A percentile compares a stretch with the other conserved stretches of the same genome.
These are phyloP conservation scores for Leptosomus discolor DNA, from an alignment of 2,113 vertebrate genomes.

Conservation along the genomic window DNA sequence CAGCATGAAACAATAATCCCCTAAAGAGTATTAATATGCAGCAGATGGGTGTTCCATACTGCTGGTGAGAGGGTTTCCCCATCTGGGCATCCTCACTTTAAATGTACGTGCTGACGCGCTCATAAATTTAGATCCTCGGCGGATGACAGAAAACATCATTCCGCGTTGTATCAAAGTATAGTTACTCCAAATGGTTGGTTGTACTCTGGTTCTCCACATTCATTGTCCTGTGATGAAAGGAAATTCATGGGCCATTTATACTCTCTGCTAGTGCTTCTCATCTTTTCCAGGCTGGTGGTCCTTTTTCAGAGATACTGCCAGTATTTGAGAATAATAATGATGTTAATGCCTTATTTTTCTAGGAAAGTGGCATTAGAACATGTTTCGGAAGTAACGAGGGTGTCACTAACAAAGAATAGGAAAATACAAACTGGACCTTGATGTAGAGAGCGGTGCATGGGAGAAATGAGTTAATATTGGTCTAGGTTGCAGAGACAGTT, in stretches of 20 bases:
- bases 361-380: not conserved
- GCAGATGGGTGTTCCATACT: slow-evolving; percentile 36
- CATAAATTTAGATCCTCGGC: slow-evolving; percentile 19
- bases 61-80: slow-evolving; percentile 35
- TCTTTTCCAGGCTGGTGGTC: not conserved
- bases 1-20: slow-evolving; percentile 47
- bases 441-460: rapidly evolving
- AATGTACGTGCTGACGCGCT: not conserved
- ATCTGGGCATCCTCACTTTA: slow-evolving; percentile 21
- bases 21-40: slow-evolving; percentile 12
- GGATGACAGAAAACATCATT: slow-evolving; percentile 27
- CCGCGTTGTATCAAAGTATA: not conserved
- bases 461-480: not conserved
- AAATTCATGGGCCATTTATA: not conserved
- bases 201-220: not conserved
- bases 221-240: not conserved
- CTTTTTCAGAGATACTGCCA: not conserved
- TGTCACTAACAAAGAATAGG: rapidly evolving
- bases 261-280: not conserved
- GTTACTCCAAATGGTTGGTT: not conserved
- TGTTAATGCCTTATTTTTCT: not conserved
- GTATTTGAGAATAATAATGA: not conserved
- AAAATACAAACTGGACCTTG: not conserved
- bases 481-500: not conserved
- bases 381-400: not conserved